Conservation (phyloP, 2,888 invertebrate species). For the Scelioninae gen. 1 region DNA sequence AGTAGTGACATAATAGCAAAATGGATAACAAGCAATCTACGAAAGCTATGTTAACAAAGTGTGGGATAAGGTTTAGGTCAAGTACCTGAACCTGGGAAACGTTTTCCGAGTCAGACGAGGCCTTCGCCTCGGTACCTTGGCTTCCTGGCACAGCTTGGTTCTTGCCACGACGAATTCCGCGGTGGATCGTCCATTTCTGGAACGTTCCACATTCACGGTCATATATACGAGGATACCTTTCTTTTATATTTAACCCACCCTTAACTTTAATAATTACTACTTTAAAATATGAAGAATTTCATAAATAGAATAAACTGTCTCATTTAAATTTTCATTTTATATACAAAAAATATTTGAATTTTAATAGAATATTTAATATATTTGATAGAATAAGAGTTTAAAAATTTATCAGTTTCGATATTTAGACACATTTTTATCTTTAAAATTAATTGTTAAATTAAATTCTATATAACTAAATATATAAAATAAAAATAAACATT, state of each 20-base stretch:
- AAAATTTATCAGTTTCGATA: no score
- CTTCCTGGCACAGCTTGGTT: conserved; percentile 83
- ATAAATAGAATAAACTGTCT: no score
- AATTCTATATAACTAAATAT: no score
- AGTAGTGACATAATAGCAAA: conserved; percentile 53
- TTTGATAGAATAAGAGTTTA: no score
- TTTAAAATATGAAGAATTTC: no score
- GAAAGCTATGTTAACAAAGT: conserved; percentile 74
- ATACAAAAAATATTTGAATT: no score
- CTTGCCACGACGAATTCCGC: conserved; percentile 90
- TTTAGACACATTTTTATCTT: no score
- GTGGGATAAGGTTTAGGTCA: conserved; percentile 82
- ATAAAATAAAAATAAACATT: no score
- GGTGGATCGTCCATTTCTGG: conserved; percentile 93
- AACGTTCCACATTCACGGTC: conserved; percentile 84
- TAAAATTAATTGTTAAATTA: no score
- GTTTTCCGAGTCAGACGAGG: conserved; percentile 84
- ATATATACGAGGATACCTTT: conserved; percentile 69
- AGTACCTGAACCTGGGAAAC: conserved; percentile 84
- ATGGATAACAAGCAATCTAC: conserved; percentile 75
- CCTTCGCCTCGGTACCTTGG: conserved; percentile 83
- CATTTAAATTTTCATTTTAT: no score
- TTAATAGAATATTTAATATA: no score
- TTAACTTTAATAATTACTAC: background rate
- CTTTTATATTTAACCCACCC: conserved; percentile 32